phyloP scores from a whole-genome alignment of 2,113 vertebrate species.

The Panthera leo region DNA sequence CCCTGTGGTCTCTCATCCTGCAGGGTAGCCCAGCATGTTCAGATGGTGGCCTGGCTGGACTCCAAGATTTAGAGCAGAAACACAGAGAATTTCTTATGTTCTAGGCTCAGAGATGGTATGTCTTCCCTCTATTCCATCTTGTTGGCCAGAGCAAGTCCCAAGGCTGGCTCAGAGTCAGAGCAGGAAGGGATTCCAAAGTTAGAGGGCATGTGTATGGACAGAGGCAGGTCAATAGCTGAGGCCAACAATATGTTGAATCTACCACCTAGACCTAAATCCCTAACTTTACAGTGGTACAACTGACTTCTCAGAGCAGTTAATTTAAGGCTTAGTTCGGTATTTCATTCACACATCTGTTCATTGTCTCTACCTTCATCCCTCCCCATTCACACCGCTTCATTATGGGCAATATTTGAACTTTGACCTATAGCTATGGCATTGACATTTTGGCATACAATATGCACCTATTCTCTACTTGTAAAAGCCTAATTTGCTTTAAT shows the following conservation, averaged over 20 bases:
- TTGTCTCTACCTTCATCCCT: too few species aligned
- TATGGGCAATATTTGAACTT: not conserved
- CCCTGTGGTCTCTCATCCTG: not conserved
- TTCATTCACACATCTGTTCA: not conserved
- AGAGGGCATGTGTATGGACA: not conserved
- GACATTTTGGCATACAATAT: not conserved
- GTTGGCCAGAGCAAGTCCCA: not conserved
- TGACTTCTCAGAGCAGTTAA: not conserved
- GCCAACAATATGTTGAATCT: not conserved
- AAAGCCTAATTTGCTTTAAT: not conserved
- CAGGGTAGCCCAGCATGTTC: not conserved
- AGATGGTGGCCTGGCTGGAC: not conserved
- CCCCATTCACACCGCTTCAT: not conserved
- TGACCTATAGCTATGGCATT: not conserved
- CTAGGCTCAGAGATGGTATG: not conserved
- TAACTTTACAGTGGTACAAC: not conserved
- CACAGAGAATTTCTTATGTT: not conserved
- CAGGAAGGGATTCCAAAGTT: not conserved
- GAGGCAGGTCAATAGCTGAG: not conserved
- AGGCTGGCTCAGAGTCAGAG: not conserved
- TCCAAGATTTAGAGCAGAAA: not conserved
- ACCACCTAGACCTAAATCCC: not conserved
- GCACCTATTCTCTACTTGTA: not conserved
- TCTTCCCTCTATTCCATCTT: not conserved
- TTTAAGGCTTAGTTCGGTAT: conserved; percentile 5